Evolutionary conservation across 2,888 invertebrate species (phyloP).

Genomic region (Dichetophora obliterata): DNA sequence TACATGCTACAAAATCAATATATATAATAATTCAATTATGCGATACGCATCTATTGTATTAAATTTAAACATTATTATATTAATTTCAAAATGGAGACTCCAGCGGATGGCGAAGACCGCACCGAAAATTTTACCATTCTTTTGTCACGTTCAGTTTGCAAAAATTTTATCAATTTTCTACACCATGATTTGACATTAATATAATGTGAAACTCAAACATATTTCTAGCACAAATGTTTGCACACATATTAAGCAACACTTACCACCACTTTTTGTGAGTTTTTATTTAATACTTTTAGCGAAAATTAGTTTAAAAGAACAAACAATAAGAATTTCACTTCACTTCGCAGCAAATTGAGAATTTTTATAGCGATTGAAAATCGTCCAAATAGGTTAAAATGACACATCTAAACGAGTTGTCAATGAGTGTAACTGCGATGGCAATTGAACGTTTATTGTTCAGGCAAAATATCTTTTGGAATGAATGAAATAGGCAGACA

Average conservation of each 20-base stretch:
- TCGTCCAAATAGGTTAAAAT: conserved; percentile 29
- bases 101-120: not conserved
- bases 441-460: conserved; percentile 34
- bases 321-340: conserved; percentile 50
- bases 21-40: not conserved
- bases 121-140: not conserved
- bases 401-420: conserved; percentile 20
- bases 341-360: conserved; percentile 45
- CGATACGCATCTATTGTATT: not conserved
- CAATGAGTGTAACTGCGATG: conserved; percentile 4
- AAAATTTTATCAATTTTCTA: conserved; percentile 15
- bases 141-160: conserved; percentile 5
- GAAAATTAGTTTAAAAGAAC: conserved; percentile 49
- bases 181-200: not conserved
- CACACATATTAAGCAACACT: conserved; percentile 39
- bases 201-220: not conserved
- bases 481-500: conserved; percentile 18
- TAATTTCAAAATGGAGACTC: conserved; percentile 39
- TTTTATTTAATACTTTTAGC: conserved; percentile 48
- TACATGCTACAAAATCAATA: conserved; percentile 10
- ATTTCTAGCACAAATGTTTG: not conserved
- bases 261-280: conserved; percentile 50
- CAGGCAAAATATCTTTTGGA: not conserved
- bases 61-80: not conserved
- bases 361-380: conserved; percentile 35